Evolutionary conservation across 2,113 vertebrate genomes (phyloP).

Genomic region (Halcyon senegalensis): DNA sequence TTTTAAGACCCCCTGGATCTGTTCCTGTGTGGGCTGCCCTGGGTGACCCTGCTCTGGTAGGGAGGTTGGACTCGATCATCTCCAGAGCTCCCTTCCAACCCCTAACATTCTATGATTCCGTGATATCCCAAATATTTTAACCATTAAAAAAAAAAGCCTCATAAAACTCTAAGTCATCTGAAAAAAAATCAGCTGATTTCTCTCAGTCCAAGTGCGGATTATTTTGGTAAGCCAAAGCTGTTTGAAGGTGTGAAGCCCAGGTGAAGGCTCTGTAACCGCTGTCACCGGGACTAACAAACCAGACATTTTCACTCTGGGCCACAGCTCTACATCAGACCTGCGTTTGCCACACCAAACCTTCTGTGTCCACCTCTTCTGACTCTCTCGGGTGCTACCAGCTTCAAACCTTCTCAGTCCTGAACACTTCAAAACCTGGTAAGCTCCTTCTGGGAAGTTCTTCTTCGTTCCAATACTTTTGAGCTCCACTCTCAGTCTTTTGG

Average conservation of each 20-base stretch:
- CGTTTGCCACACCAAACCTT: background rate
- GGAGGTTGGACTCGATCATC: too few relatives aligned
- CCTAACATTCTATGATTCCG: too few relatives aligned
- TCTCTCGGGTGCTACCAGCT: background rate
- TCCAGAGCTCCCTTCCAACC: too few relatives aligned
- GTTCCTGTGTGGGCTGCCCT: too few relatives aligned
- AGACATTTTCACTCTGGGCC: background rate
- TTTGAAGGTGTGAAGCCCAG: background rate
- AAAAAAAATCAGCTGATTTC: background rate
- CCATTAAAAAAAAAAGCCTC: background rate
- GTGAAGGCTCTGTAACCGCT: background rate
- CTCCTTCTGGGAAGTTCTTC: background rate
- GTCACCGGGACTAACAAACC: background rate
- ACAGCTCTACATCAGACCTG: background rate
- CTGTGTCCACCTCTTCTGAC: background rate
- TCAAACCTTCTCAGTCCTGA: background rate
- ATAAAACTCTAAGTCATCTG: background rate
- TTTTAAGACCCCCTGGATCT: too few relatives aligned
- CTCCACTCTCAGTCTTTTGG: background rate
- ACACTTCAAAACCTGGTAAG: background rate
- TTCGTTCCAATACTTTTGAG: background rate
- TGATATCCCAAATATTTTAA: background rate
- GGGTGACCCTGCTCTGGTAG: too few relatives aligned
- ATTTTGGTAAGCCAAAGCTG: background rate
- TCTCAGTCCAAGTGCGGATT: background rate